Base-by-base conservation (phyloP, 2,797 vertebrate species). In the Lateolabrax maculatus region DNA sequence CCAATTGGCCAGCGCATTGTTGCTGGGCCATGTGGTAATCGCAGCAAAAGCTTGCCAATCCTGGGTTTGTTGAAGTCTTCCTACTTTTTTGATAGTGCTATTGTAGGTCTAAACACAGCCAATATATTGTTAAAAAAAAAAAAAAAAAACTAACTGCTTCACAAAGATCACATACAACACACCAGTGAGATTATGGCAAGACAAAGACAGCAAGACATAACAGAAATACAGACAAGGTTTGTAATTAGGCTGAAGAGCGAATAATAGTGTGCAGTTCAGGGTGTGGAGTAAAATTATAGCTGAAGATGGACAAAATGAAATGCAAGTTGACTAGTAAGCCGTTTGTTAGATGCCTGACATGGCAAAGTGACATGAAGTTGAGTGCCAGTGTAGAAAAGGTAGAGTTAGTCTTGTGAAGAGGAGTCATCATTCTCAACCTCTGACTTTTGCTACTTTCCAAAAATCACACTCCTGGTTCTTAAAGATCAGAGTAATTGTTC, bases 361-460 rank as follows among this genome's bases (percentile, higher is more conserved):
- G 44, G 41, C 37, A 46, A 48, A 57, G 19, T 39, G 18, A 77
- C 27, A 44, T 13, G 34, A 58, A 46, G 55, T 19, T 3, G 5
- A 76, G 41, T 12, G 27, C 13, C 71, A 75, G 63, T 18, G 71
- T 19, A 80, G 27, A 75, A 66, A 69, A 82, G 52, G 39, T 29
- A 77, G 41, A 13, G 86, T 88, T 91, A 87, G 75, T 86, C 19
- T 80, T 77, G n/a, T 57, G 21, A 85, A 68, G 13, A 65, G 25
- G 67, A 82, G 70, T 84, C 84, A 84, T 88, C 90, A 89, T 85
- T 80, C 81, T 81, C 41, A 84, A 81, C 68, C 70, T 80, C 57
- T 8, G 9, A n/a, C 8, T 48, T 55, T 66, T 70, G 3, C 52
- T 21, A 16, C 25, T 36, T 51, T 8, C 37, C 13, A 6, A 27